These are phyloP conservation scores for Eurois occulta DNA, from an alignment of 2,888 invertebrate genomes.

Conservation along the genomic window DNA sequence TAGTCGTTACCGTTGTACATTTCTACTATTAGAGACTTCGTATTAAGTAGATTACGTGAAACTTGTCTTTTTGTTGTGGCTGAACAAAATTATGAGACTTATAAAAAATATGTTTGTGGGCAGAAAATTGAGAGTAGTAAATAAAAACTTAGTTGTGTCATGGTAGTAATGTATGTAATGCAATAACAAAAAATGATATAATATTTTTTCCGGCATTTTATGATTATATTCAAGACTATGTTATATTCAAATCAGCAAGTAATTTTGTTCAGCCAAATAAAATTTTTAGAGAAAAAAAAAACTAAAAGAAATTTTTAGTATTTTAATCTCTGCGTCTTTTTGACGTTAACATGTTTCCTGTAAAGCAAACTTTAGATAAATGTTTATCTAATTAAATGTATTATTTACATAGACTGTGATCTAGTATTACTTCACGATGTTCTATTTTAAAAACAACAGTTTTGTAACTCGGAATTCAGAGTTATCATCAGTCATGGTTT, in stretches of 20 bases:
- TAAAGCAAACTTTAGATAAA: constrained; percentile 81
- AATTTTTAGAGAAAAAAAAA: constrained; percentile 64
- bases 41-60: constrained; percentile 75
- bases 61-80: constrained; percentile 66
- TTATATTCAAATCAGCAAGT: constrained; percentile 20
- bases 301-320: constrained; percentile 70
- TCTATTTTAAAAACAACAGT: constrained; percentile 85
- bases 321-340: constrained; percentile 80
- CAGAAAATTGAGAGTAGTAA: background rate
- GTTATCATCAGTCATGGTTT: constrained; percentile 31
- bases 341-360: constrained; percentile 81
- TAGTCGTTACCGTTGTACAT: constrained; percentile 75
- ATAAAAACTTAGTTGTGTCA: constrained; percentile 27
- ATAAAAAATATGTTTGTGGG: background rate
- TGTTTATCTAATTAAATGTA: constrained; percentile 84
- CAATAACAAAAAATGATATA: constrained; percentile 35
- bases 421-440: constrained; percentile 88
- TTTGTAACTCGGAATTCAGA: constrained; percentile 30
- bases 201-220: background rate
- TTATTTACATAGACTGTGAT: constrained; percentile 90
- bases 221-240: background rate
- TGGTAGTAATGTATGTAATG: constrained; percentile 27
- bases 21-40: constrained; percentile 81
- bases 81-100: constrained; percentile 60
- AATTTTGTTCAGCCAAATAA: constrained; percentile 65